Conservation (phyloP, 2,888 invertebrate genomes). For the Kryphioiulus occultus region DNA sequence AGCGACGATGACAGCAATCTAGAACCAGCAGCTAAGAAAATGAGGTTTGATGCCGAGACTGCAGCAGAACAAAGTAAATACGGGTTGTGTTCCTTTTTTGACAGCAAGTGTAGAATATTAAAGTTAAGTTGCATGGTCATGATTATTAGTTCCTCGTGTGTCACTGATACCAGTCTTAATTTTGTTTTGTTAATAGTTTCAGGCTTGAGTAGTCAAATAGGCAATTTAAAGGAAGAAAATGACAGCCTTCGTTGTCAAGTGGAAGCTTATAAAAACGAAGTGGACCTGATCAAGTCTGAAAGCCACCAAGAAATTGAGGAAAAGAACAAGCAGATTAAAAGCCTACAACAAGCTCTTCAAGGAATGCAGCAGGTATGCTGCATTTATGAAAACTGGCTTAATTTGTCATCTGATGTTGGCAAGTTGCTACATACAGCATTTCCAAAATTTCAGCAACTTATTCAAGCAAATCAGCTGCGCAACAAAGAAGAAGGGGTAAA, state of each 20-base stretch:
- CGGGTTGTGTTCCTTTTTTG: background rate
- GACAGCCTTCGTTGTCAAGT: constrained; percentile 88
- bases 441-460: constrained; percentile 52
- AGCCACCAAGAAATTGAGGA: constrained; percentile 78
- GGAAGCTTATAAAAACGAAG: constrained; percentile 94
- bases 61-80: constrained; percentile 39
- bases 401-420: background rate
- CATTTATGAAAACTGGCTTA: background rate
- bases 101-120: background rate
- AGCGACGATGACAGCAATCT: constrained; percentile 72
- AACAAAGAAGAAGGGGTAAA: constrained; percentile 51
- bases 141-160: background rate
- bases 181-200: constrained; percentile 15
- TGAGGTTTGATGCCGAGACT: constrained; percentile 49
- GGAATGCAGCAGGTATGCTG: constrained; percentile 63
- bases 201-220: constrained; percentile 48
- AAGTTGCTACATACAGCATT: background rate
- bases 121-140: background rate
- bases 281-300: constrained; percentile 84
- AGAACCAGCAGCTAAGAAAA: constrained; percentile 46
- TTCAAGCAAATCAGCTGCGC: constrained; percentile 53
- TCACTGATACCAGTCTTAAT: too few species aligned
- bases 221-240: constrained; percentile 76
- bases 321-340: constrained; percentile 84
- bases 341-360: constrained; percentile 70